Conservation (phyloP, 2,113 vertebrate genomes). For the Lasiurus borealis region DNA sequence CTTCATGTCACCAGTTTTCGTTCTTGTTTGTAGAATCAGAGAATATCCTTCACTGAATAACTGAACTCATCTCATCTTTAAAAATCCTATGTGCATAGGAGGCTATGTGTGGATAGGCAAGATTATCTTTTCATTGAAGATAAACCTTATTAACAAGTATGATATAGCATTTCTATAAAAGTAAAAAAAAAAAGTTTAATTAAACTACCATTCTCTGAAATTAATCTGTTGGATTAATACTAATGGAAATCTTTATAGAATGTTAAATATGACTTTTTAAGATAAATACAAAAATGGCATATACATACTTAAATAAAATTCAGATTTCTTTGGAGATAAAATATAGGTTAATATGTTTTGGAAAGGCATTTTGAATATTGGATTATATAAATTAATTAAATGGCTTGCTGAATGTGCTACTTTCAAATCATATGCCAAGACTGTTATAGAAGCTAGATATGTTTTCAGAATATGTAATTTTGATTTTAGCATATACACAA, state of each 20-base stretch:
- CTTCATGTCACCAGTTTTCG: conserved; percentile 46
- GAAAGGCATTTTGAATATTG: not conserved
- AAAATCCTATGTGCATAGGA: not conserved
- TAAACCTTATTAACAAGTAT: conserved; percentile 6
- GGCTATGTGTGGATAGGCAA: not conserved
- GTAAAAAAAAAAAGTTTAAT: not conserved
- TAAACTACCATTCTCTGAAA: conserved; percentile 12
- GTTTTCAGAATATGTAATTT: not conserved
- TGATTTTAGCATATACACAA: not conserved
- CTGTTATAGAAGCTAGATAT: not conserved
- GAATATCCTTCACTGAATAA: conserved; percentile 20
- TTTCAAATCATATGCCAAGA: not conserved
- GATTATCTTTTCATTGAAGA: not conserved
- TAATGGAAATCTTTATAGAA: conserved; percentile 13
- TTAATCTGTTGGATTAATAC: conserved; percentile 42
- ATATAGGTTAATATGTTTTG: not conserved
- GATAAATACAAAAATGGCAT: conserved; percentile 35
- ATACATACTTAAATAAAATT: not conserved
- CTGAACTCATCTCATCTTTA: conserved; percentile 5
- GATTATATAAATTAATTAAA: not conserved
- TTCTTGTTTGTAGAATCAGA: conserved; percentile 55
- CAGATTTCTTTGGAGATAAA: conserved; percentile 7
- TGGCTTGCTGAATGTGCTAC: not conserved
- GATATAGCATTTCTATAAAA: not conserved
- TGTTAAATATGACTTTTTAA: conserved; percentile 27